Percentiles rank a stretch among this genome's conserved stretches.
These are phyloP conservation scores for Scytalopus superciliaris DNA, from an alignment of 2,113 vertebrate species.

Conservation along the genomic window DNA sequence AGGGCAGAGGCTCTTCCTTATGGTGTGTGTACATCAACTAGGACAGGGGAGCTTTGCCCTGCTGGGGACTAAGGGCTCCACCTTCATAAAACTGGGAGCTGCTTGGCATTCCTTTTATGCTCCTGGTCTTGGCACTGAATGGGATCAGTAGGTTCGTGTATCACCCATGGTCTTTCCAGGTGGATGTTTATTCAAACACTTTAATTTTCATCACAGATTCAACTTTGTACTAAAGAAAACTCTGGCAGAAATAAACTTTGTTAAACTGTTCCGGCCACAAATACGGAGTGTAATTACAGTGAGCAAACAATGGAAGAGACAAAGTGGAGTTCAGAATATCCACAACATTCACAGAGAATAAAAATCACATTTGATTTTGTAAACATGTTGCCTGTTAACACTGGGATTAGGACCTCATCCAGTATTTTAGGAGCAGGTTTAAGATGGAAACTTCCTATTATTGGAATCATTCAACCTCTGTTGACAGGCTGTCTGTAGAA, in stretches of 20 bases:
- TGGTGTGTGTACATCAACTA: neutral
- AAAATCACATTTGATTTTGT: neutral
- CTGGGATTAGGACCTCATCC: neutral
- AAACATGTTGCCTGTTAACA: neutral
- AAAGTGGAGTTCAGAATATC: neutral
- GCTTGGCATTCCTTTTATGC: neutral
- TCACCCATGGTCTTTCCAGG: neutral
- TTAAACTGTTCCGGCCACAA: neutral
- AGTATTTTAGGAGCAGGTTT: neutral
- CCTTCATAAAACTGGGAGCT: neutral
- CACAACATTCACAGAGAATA: neutral
- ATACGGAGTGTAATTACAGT: neutral
- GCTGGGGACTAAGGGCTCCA: neutral
- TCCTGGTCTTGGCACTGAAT: neutral
- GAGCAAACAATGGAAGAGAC: neutral
- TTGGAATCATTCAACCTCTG: neutral
- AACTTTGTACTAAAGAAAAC: neutral
- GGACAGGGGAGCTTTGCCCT: neutral
- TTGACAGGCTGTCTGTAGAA: neutral
- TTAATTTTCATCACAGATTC: neutral
- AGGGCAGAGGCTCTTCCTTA: neutral
- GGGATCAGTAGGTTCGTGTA: neutral
- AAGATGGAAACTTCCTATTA: neutral
- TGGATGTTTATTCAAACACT: neutral
- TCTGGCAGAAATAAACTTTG: neutral